Base-by-base conservation (phyloP, 2,113 vertebrate genomes). In the Shinisaurus crocodilurus region DNA sequence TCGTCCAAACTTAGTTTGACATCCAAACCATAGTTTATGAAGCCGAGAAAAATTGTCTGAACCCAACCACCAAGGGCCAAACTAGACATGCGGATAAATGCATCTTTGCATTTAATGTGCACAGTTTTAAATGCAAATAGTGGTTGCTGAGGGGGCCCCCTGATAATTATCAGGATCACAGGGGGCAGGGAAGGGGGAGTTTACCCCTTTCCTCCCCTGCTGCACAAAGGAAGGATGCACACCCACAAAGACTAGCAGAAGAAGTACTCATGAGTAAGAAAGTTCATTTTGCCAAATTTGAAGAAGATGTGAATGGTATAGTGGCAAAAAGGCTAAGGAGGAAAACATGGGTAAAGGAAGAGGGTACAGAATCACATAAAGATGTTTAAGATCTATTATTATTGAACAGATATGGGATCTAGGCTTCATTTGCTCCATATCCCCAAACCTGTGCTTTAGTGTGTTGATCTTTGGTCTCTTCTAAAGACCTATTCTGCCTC, bases 381-480 rank as follows among this genome's bases (percentile, higher is more conserved):
- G 45, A 79, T 12, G 37, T 57, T 70, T 70, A 23, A 3, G 18
- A 85, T 70, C 27, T 40, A 32, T 85, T 48, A 79, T 67, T 67
- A 79, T 79, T 69, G 34, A 54, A 6, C 12, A 57, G 45, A 85
- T 54, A 54, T 34, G 74, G 48, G 65, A 69, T 43, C n/a, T 67
- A 37, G n/a, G 54, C 40, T 76, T 77, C 57, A 76, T 76, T 15
- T 90, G 45, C 9, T 70, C 65, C 25, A 43, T 18, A 43, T 80
- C 27, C 32, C 25, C 60, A 85, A 50, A 32, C 76, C 15, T 23
- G 23, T 65, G 29, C 23, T 80, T 32, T 40, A 88, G 25, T 67
- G n/a, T 43, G 45, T 25, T 13, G 74, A 84, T 79, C 57, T 89
- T 84, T 89, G 67, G 81, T 84, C 43, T 85, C 74, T 37, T 69